A percentile compares a stretch with the other conserved stretches of the same genome.
These are phyloP conservation scores for Gryllus longicercus DNA, from an alignment of 2,888 invertebrate genomes.

Conservation along the genomic window DNA sequence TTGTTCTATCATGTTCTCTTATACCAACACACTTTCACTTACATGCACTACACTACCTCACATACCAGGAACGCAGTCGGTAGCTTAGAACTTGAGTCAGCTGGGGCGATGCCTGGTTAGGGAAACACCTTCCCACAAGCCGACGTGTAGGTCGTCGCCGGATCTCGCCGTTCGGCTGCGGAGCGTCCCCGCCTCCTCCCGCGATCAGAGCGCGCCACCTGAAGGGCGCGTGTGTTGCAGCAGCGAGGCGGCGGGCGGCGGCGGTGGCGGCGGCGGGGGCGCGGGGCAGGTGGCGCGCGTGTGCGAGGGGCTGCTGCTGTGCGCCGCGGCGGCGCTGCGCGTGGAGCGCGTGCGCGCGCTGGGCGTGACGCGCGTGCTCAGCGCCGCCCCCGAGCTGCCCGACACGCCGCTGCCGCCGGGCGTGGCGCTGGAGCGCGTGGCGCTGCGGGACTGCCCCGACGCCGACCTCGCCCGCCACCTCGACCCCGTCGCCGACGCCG, in stretches of 20 bases:
- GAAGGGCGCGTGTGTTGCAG: not conserved
- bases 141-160: too few relatives aligned
- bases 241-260: constrained; percentile 43
- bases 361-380: constrained; percentile 73
- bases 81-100: too few relatives aligned
- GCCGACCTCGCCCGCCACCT: constrained; percentile 71
- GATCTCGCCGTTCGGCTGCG: too few relatives aligned
- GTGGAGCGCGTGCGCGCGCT: constrained; percentile 64
- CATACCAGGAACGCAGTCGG: too few relatives aligned
- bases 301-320: constrained; percentile 69
- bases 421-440: constrained; percentile 64
- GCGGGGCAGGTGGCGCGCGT: constrained; percentile 59
- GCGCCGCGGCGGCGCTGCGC: constrained; percentile 73
- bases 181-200: too few relatives aligned
- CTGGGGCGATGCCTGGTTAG: too few relatives aligned
- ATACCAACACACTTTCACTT: too few relatives aligned
- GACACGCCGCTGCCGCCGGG: constrained; percentile 58
- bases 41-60: too few relatives aligned
- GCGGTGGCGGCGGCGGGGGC: constrained; percentile 43
- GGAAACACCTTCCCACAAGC: too few relatives aligned
- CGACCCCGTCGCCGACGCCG: constrained; percentile 72
- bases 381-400: constrained; percentile 79
- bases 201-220: too few relatives aligned
- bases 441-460: constrained; percentile 69
- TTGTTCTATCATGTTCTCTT: too few relatives aligned